A percentile compares a stretch with the other conserved stretches of the same genome.
Conservation (phyloP, 2,113 vertebrate genomes). For the Cichladusa arquata region DNA sequence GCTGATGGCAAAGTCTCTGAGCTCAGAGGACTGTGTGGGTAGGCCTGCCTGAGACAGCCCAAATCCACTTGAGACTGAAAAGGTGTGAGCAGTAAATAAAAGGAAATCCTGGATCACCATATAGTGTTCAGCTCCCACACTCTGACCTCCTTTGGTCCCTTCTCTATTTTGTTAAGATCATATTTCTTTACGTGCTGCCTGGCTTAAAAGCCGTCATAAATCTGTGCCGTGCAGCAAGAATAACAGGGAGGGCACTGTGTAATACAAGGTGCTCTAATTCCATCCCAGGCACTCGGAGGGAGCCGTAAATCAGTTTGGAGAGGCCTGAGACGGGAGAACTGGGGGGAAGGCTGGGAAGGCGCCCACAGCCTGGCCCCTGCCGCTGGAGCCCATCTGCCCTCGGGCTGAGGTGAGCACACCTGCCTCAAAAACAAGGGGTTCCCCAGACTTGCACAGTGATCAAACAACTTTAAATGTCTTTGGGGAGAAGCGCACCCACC, state of each 20-base stretch:
- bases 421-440: neutral
- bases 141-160: conserved; percentile 7
- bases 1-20: neutral
- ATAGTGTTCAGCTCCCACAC: conserved; percentile 16
- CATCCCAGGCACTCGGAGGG: neutral
- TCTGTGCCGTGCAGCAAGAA: neutral
- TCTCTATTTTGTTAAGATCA: conserved; percentile 27
- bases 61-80: conserved; percentile 39
- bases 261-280: conserved; percentile 5
- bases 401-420: rapidly evolving
- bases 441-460: neutral
- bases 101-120: conserved; percentile 44
- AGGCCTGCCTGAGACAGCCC: neutral
- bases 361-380: neutral
- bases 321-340: neutral
- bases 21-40: neutral
- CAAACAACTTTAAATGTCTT: neutral
- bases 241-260: conserved; percentile 41
- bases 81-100: conserved; percentile 46
- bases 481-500: rapidly evolving
- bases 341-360: neutral
- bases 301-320: neutral
- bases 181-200: conserved; percentile 49
- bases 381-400: rapidly evolving
- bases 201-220: conserved; percentile 43